These are phyloP conservation scores for Phoxinus phoxinus DNA, from an alignment of 2,113 vertebrate species.

Conservation along the genomic window DNA sequence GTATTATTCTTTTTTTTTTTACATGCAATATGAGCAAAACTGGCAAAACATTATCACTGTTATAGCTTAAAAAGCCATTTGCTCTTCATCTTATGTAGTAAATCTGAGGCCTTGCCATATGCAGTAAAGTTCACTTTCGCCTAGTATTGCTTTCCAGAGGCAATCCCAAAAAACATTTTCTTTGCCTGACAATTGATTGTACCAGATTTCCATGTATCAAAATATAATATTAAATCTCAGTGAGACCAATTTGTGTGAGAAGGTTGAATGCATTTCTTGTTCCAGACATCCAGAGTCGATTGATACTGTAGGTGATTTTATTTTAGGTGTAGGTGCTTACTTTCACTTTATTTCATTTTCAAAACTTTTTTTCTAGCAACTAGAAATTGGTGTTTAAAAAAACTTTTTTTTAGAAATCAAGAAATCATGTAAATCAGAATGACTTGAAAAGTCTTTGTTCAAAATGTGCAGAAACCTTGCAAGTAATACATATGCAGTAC, in stretches of 20 bases:
- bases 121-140: constrained; percentile 77
- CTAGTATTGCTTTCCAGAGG: constrained; percentile 67
- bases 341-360: background rate
- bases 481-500: too few relatives aligned
- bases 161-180: constrained; percentile 80
- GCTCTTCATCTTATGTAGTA: constrained; percentile 66
- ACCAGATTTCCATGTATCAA: constrained; percentile 76
- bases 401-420: background rate
- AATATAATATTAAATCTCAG: constrained; percentile 90
- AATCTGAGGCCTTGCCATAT: constrained; percentile 75
- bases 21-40: constrained; percentile 9
- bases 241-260: constrained; percentile 82
- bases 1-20: constrained; percentile 16
- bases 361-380: background rate
- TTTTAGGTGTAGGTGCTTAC: too few relatives aligned
- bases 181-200: constrained; percentile 82
- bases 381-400: background rate
- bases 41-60: constrained; percentile 14
- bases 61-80: constrained; percentile 17
- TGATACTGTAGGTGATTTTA: background rate
- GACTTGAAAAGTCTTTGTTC: too few relatives aligned
- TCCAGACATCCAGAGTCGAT: background rate
- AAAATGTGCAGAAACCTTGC: too few relatives aligned
- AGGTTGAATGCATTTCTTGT: constrained; percentile 59
- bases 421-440: too few relatives aligned